Percentiles rank a stretch among this genome's conserved stretches.
Conservation (phyloP, 2,113 vertebrate species). For the Nansenia antarctica region DNA sequence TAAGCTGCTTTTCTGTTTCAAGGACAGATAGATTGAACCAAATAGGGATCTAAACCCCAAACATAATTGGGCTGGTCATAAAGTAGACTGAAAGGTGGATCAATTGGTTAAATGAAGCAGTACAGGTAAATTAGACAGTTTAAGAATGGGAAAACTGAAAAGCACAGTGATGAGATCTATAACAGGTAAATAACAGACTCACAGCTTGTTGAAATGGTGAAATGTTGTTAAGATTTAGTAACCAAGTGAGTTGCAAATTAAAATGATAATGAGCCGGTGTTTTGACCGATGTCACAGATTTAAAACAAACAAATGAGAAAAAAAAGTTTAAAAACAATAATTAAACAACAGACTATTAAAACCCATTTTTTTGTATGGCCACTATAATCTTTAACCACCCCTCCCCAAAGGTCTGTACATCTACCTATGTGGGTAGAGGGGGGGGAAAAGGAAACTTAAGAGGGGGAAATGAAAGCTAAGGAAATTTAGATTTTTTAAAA, state of each 20-base stretch:
- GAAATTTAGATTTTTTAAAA: not conserved
- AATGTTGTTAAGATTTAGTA: slow-evolving; percentile 67
- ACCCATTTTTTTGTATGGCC: not conserved
- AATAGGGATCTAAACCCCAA: slow-evolving; percentile 60
- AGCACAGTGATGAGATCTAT: slow-evolving; percentile 58
- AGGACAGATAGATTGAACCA: slow-evolving; percentile 54
- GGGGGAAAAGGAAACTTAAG: slow-evolving; percentile 7
- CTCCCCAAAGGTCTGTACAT: too few species aligned
- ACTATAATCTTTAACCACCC: not conserved
- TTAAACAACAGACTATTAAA: slow-evolving; percentile 32
- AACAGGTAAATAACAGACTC: slow-evolving; percentile 61
- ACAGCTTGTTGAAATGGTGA: slow-evolving; percentile 56
- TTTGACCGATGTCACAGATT: slow-evolving; percentile 50
- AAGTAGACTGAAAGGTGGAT: slow-evolving; percentile 79
- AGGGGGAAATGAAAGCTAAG: not conserved
- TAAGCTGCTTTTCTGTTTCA: slow-evolving; percentile 28
- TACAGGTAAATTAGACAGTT: slow-evolving; percentile 64
- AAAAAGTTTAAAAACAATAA: slow-evolving; percentile 12
- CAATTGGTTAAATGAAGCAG: slow-evolving; percentile 78
- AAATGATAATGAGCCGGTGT: slow-evolving; percentile 46
- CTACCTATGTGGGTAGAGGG: too few species aligned
- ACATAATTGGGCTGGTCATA: slow-evolving; percentile 66
- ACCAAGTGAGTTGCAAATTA: slow-evolving; percentile 56
- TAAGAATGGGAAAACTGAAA: slow-evolving; percentile 71
- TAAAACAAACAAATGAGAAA: slow-evolving; percentile 53